phyloP scores from a whole-genome alignment of 2,888 invertebrate species.

The Schizaphis graminum region DNA sequence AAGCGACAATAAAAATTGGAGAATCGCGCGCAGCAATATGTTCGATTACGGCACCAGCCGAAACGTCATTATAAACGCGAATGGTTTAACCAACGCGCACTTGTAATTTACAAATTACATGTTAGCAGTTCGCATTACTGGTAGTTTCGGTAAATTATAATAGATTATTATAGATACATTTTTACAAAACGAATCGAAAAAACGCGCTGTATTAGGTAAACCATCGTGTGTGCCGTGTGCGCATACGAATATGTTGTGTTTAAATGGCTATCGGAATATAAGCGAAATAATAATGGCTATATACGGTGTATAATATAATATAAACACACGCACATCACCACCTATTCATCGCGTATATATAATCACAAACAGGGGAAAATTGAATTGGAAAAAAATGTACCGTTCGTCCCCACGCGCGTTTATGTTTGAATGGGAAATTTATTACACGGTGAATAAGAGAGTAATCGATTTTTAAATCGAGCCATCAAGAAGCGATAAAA shows the following conservation, averaged over 20 bases:
- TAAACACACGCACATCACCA: background rate
- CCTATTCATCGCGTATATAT: background rate
- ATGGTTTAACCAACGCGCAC: background rate
- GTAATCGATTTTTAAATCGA: conserved; percentile 35
- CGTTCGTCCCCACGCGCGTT: background rate
- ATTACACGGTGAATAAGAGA: background rate
- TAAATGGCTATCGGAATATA: background rate
- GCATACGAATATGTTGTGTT: background rate
- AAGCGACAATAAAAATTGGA: conserved; percentile 12
- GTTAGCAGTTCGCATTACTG: background rate
- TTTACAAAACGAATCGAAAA: background rate
- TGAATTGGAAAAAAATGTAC: conserved; percentile 1
- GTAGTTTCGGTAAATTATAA: background rate
- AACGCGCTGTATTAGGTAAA: background rate
- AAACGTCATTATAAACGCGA: background rate
- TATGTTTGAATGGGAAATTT: conserved; percentile 2
- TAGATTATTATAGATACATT: background rate
- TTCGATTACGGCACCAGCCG: background rate
- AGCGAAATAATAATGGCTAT: background rate
- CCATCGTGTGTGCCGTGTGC: background rate
- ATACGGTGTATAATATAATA: background rate
- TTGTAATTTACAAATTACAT: background rate
- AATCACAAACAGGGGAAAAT: background rate
- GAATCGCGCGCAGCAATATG: background rate
- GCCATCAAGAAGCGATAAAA: conserved; percentile 15